These are phyloP conservation scores for Automeris io DNA, from an alignment of 2,888 invertebrate species.

Conservation along the genomic window DNA sequence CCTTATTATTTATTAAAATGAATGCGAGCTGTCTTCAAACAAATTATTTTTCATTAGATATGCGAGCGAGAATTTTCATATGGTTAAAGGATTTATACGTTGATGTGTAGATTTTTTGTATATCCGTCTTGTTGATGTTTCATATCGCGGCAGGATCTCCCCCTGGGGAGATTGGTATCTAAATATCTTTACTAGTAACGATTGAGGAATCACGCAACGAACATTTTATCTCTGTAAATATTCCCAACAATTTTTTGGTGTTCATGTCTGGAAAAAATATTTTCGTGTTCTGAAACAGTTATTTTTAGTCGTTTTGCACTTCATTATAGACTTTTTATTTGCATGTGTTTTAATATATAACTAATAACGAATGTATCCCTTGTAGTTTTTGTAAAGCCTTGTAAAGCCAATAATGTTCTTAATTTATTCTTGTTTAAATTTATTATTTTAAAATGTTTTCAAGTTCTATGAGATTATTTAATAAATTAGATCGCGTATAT, in stretches of 20 bases:
- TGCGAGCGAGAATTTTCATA: conserved; percentile 33
- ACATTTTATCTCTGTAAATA: conserved; percentile 2
- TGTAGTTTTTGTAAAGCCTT: too few species aligned
- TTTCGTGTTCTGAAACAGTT: not conserved
- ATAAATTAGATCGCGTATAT: too few species aligned
- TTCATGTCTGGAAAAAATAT: conserved; percentile 1
- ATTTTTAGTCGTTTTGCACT: not conserved
- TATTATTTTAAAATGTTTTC: too few species aligned
- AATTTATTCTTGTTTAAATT: too few species aligned
- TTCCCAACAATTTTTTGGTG: not conserved
- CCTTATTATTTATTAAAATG: conserved; percentile 69
- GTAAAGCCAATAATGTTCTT: too few species aligned
- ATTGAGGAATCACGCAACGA: conserved; percentile 5
- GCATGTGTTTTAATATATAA: too few species aligned
- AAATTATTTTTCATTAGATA: conserved; percentile 63
- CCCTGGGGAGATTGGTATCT: conserved; percentile 3
- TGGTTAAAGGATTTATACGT: conserved; percentile 41
- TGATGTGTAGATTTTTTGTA: conserved; percentile 37
- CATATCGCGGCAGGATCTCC: conserved; percentile 15
- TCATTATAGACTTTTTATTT: not conserved
- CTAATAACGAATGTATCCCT: too few species aligned
- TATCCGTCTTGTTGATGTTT: conserved; percentile 31
- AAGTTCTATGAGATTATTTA: too few species aligned
- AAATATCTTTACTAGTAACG: conserved; percentile 6
- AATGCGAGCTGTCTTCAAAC: conserved; percentile 56